phyloP scores from a whole-genome alignment of 1,140 invertebrate species.

The Macrostomum lignano region DNA sequence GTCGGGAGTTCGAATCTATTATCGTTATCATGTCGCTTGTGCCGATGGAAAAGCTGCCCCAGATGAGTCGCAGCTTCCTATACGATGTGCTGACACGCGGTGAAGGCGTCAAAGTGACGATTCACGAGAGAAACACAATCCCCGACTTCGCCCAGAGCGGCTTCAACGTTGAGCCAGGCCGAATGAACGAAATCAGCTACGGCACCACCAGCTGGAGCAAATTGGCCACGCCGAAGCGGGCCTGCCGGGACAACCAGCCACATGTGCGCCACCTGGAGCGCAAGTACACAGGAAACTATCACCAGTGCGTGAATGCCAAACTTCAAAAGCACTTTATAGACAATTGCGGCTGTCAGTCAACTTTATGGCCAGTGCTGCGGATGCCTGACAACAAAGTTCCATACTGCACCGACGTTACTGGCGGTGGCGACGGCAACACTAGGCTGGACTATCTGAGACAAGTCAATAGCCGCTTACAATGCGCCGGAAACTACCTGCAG shows the following conservation, averaged over 20 bases:
- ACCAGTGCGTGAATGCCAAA: not conserved
- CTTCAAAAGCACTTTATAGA: conserved; percentile 1
- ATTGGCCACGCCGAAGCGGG: not conserved
- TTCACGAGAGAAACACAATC: not conserved
- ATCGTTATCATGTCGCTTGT: not conserved
- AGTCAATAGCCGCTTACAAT: no score
- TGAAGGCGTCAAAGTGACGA: not conserved
- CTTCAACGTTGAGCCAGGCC: not conserved
- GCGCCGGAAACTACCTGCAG: no score
- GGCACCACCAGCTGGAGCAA: not conserved
- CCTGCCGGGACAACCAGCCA: not conserved
- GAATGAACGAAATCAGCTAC: conserved; percentile 1
- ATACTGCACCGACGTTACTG: not conserved
- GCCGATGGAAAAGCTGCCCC: not conserved
- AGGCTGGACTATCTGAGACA: not conserved
- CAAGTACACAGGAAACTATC: not conserved
- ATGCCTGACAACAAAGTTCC: not conserved
- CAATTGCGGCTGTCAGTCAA: conserved; percentile 1
- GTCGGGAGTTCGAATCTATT: not conserved
- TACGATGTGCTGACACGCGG: not conserved
- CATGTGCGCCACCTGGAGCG: not conserved
- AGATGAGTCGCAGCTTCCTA: not conserved
- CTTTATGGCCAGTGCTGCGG: not conserved
- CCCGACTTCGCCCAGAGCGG: not conserved
- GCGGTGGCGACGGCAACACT: not conserved